Conservation (phyloP, 2,113 vertebrate genomes). For the Podiceps cristatus region DNA sequence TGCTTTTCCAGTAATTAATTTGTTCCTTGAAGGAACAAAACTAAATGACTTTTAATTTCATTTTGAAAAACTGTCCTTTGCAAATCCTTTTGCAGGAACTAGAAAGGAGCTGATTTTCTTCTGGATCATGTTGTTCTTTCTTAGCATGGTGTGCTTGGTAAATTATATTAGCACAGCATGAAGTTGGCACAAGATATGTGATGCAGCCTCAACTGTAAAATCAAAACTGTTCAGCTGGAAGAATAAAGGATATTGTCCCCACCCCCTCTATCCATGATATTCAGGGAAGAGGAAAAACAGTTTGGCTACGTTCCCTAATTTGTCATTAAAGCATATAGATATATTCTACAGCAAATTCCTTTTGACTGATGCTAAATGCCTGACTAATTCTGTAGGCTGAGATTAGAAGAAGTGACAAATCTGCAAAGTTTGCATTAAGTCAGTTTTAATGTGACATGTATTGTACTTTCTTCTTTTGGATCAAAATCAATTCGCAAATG, state of each 20-base stretch:
- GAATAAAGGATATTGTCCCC: background rate
- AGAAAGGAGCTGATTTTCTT: background rate
- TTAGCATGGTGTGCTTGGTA: background rate
- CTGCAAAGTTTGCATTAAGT: background rate
- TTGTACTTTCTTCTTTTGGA: background rate
- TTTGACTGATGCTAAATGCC: background rate
- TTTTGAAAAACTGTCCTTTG: background rate
- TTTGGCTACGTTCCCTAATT: background rate
- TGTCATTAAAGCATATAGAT: background rate
- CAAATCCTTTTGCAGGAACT: background rate
- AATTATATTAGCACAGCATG: conserved; percentile 46
- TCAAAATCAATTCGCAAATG: background rate
- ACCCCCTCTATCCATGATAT: background rate
- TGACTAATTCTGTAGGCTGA: background rate
- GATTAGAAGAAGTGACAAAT: background rate
- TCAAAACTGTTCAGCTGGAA: background rate
- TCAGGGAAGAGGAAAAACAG: background rate
- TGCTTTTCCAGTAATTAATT: background rate
- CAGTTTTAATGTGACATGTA: background rate
- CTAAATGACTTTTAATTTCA: conserved; percentile 6
- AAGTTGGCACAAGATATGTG: background rate
- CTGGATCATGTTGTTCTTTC: background rate
- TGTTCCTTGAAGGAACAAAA: conserved; percentile 16
- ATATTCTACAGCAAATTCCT: background rate
- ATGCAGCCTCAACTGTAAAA: background rate